phyloP scores from a whole-genome alignment of 2,888 invertebrate genomes.

The Hyposoter dolosus region DNA sequence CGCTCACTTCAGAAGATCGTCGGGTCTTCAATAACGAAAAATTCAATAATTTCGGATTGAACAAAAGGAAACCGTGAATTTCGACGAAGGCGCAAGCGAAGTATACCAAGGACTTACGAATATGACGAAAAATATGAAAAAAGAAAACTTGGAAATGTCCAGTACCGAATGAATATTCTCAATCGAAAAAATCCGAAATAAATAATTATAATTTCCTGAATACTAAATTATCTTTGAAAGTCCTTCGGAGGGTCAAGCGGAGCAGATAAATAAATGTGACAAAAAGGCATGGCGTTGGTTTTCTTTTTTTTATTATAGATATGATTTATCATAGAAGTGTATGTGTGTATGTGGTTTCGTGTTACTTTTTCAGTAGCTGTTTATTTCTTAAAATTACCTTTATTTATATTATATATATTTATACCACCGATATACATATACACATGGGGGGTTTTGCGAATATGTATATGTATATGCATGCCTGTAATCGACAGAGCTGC shows the following conservation, averaged over 20 bases:
- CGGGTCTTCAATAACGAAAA: constrained; percentile 75
- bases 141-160: background rate
- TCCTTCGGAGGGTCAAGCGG: background rate
- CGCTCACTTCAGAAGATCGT: constrained; percentile 91
- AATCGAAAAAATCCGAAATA: background rate
- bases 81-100: constrained; percentile 49
- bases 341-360: constrained; percentile 77
- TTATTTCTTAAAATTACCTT: constrained; percentile 67
- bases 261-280: constrained; percentile 47
- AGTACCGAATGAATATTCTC: background rate
- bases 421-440: constrained; percentile 76
- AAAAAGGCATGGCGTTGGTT: constrained; percentile 78
- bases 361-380: constrained; percentile 69
- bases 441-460: constrained; percentile 70
- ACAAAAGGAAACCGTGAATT: constrained; percentile 36
- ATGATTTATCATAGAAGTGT: constrained; percentile 81
- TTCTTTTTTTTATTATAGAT: constrained; percentile 77
- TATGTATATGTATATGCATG: constrained; percentile 75
- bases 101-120: constrained; percentile 38
- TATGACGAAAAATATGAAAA: constrained; percentile 45
- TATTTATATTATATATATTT: constrained; percentile 79
- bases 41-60: constrained; percentile 24
- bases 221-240: background rate
- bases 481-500: constrained; percentile 66
- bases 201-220: background rate